Conservation (phyloP, 2,888 invertebrate genomes). For the Drosophila quinaria region DNA sequence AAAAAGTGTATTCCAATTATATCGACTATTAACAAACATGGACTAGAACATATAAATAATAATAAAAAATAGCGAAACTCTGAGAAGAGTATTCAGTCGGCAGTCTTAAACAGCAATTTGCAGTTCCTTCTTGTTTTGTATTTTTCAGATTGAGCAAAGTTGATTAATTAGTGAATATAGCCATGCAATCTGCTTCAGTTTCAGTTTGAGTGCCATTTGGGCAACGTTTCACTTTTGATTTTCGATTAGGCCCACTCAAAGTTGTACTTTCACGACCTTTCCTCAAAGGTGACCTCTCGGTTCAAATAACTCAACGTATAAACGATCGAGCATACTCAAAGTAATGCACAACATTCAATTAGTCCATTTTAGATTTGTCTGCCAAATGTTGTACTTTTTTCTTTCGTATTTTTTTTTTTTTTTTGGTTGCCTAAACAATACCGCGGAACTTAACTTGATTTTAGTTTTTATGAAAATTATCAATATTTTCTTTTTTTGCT, state of each 20-base stretch:
- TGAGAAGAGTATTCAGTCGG: slow-evolving; percentile 3
- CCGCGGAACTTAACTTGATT: slow-evolving; percentile 71
- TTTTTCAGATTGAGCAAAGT: slow-evolving; percentile 18
- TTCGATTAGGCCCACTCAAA: slow-evolving; percentile 57
- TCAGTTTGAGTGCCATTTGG: slow-evolving; percentile 34
- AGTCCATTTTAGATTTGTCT: slow-evolving; percentile 71
- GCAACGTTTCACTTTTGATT: slow-evolving; percentile 72
- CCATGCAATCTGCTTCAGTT: slow-evolving; percentile 17
- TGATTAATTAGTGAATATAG: slow-evolving; percentile 28
- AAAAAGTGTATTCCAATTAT: neutral
- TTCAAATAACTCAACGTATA: slow-evolving; percentile 52
- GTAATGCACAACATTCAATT: slow-evolving; percentile 72
- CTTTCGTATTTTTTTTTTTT: slow-evolving; percentile 27
- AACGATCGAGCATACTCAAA: slow-evolving; percentile 36
- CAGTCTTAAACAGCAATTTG: neutral
- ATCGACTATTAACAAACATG: neutral
- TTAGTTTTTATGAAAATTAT: slow-evolving; percentile 62
- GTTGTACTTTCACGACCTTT: slow-evolving; percentile 72
- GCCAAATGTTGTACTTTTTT: slow-evolving; percentile 36
- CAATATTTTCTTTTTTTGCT: slow-evolving; percentile 49
- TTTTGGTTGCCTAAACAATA: slow-evolving; percentile 55
- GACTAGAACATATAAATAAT: neutral
- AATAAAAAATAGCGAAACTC: neutral
- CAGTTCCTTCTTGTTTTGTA: slow-evolving; percentile 2
- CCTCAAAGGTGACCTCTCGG: slow-evolving; percentile 55